Conservation (phyloP, 2,797 vertebrate genomes). For the Pygocentrus nattereri region DNA sequence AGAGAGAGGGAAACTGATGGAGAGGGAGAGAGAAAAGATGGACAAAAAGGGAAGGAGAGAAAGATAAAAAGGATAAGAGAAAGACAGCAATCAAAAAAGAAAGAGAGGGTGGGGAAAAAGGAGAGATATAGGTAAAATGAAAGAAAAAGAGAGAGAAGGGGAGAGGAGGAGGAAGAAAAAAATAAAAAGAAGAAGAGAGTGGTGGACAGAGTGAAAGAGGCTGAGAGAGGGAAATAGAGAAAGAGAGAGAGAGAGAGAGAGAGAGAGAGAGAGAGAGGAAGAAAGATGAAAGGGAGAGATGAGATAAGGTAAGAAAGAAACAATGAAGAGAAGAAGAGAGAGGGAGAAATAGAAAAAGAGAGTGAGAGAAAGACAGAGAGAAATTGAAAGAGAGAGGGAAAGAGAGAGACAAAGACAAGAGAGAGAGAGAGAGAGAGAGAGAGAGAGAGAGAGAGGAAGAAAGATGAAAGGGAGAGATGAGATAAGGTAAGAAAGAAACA, state of each 20-base stretch:
- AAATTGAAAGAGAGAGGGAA: not conserved
- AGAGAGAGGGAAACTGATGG: too few species aligned
- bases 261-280: not conserved
- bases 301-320: slow-evolving; percentile 54
- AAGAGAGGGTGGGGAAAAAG: too few species aligned
- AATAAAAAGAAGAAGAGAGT: slow-evolving; percentile 22
- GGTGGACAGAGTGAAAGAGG: not conserved
- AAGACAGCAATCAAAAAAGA: not conserved
- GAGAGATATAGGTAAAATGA: too few species aligned
- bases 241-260: not conserved
- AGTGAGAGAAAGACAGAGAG: slow-evolving; percentile 59
- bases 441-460: not conserved
- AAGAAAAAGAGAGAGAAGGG: not conserved
- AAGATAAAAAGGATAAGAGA: not conserved
- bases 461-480: not conserved
- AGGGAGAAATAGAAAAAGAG: slow-evolving; percentile 66
- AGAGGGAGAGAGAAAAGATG: slow-evolving; percentile 25
- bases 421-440: slow-evolving; percentile 7
- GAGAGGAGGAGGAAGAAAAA: not conserved
- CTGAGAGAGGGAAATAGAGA: slow-evolving; percentile 26
- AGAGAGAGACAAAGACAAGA: not conserved
- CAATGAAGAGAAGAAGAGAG: not conserved
- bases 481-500: slow-evolving; percentile 51
- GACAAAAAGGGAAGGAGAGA: slow-evolving; percentile 44
- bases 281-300: not conserved